Evolutionary conservation across 2,888 invertebrate genomes (phyloP).

Genomic region (Chrysina gloriosa): DNA sequence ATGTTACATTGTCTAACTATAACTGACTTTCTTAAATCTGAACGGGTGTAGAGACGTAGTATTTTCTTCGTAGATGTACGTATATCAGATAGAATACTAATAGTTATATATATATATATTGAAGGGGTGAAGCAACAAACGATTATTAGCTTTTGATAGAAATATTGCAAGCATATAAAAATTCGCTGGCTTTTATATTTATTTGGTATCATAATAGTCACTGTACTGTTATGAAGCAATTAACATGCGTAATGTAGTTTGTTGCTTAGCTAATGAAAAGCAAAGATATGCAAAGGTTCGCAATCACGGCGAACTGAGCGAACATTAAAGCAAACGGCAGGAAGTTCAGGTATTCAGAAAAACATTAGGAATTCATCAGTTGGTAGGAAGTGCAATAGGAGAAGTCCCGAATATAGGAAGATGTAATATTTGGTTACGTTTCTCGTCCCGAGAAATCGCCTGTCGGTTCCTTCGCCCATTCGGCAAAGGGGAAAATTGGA

Average conservation of each 20-base stretch:
- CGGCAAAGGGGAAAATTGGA: conserved; percentile 46
- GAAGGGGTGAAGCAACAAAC: too few species aligned
- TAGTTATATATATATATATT: too few species aligned
- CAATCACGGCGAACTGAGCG: background rate
- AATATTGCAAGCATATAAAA: too few species aligned
- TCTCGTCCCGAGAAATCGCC: conserved; percentile 42
- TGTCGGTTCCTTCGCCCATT: conserved; percentile 9
- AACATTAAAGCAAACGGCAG: conserved; percentile 50
- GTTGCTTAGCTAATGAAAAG: background rate
- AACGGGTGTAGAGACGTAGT: background rate
- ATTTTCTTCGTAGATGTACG: conserved; percentile 6
- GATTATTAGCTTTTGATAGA: too few species aligned
- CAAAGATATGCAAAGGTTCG: background rate
- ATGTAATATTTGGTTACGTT: conserved; percentile 54
- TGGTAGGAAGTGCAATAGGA: conserved; percentile 55
- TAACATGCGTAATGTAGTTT: too few species aligned
- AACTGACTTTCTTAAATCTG: background rate
- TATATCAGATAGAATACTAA: background rate
- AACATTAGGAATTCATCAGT: conserved; percentile 63
- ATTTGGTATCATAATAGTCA: too few species aligned
- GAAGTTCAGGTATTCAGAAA: conserved; percentile 56
- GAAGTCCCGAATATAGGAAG: conserved; percentile 45
- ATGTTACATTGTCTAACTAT: background rate
- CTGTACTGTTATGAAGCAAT: too few species aligned
- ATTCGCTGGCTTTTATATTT: too few species aligned